A percentile compares a stretch with the other conserved stretches of the same genome.
Conservation (phyloP, 2,113 vertebrate genomes). For the Tachycineta bicolor region DNA sequence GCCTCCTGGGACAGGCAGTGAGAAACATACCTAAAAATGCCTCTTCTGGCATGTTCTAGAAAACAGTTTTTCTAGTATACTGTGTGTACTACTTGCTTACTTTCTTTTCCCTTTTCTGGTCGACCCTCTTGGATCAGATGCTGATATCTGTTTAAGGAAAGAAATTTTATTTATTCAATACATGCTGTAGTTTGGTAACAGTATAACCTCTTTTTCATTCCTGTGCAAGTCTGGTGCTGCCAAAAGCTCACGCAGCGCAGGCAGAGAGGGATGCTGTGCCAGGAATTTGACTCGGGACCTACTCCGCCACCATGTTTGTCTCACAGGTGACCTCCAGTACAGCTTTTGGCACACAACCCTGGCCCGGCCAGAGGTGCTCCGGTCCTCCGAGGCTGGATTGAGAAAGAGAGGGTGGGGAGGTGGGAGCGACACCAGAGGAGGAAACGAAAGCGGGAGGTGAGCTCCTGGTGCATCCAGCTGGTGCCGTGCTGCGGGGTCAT, state of each 20-base stretch:
- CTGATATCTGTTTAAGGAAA: background rate
- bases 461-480: background rate
- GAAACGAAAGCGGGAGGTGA: background rate
- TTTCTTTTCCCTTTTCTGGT: rapidly evolving
- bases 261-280: background rate
- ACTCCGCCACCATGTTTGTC: background rate
- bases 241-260: background rate
- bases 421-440: rapidly evolving
- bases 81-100: background rate
- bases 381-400: background rate
- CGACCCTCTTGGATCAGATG: background rate
- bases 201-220: background rate
- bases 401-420: background rate
- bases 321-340: background rate
- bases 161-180: background rate
- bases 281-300: background rate
- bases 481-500: background rate
- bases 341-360: background rate
- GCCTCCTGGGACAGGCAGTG: background rate
- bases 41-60: background rate
- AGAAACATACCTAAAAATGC: background rate
- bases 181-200: background rate
- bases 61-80: background rate
- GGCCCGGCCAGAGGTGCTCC: background rate
- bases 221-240: background rate